Percentiles rank a stretch among this genome's conserved stretches.
phyloP scores from a whole-genome alignment of 2,797 vertebrate genomes.

The Astyanax mexicanus region DNA sequence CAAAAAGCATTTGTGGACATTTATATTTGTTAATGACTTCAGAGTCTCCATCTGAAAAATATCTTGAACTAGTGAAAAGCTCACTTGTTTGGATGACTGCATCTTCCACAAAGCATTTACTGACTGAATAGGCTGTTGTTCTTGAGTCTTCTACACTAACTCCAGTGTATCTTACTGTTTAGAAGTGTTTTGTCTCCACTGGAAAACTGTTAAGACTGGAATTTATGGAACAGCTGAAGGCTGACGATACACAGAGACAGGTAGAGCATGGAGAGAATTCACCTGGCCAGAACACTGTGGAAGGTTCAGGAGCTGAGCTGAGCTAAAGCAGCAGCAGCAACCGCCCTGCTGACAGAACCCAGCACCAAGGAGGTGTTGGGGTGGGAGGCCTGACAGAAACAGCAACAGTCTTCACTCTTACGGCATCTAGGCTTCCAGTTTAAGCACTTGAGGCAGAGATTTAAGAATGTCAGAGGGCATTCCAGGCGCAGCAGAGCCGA shows the following conservation, averaged over 20 bases:
- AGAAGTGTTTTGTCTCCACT: not conserved
- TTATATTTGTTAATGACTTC: not conserved
- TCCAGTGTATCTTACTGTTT: not conserved
- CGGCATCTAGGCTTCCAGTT: slow-evolving; percentile 37
- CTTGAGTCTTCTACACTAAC: not conserved
- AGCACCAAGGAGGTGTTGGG: slow-evolving; percentile 29
- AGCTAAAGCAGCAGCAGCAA: slow-evolving; percentile 21
- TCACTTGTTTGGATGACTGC: slow-evolving; percentile 12
- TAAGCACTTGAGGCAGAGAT: slow-evolving; percentile 53
- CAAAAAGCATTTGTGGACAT: not conserved
- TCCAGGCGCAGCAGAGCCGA: slow-evolving; percentile 29
- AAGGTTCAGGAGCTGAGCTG: not conserved
- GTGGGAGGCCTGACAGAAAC: slow-evolving; percentile 35
- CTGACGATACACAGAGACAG: slow-evolving; percentile 27
- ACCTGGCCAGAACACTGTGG: slow-evolving; percentile 3
- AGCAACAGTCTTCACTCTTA: slow-evolving; percentile 37
- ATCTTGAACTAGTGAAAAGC: slow-evolving; percentile 13
- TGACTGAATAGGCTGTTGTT: slow-evolving; percentile 9
- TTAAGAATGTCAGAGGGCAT: slow-evolving; percentile 51
- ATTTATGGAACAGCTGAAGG: slow-evolving; percentile 7
- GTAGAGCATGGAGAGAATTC: slow-evolving; percentile 11
- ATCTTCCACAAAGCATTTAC: slow-evolving; percentile 4
- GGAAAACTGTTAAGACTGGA: slow-evolving; percentile 11
- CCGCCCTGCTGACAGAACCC: slow-evolving; percentile 16
- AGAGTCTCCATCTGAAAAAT: slow-evolving; percentile 1